Conservation (phyloP, 2,113 vertebrate genomes). For the Nycticryphes semicollaris region DNA sequence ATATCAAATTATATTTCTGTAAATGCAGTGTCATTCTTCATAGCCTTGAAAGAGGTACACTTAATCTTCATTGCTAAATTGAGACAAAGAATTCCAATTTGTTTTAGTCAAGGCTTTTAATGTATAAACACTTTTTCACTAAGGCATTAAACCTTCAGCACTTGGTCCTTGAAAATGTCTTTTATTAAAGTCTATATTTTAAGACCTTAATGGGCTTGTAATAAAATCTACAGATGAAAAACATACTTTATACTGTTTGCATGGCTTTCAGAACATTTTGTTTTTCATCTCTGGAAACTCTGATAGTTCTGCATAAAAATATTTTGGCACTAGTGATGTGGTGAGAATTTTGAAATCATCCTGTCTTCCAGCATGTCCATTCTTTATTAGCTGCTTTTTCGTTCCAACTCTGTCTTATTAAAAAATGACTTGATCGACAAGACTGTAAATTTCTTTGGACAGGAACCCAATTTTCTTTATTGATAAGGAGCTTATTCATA, state of each 20-base stretch:
- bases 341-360: conserved; percentile 2
- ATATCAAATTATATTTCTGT: conserved; percentile 4
- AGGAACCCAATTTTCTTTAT: neutral
- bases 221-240: neutral
- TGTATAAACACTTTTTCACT: conserved; percentile 5
- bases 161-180: neutral
- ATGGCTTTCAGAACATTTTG: conserved; percentile 23
- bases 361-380: neutral
- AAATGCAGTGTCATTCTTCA: neutral
- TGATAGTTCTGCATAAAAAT: conserved; percentile 4
- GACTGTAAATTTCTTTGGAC: neutral
- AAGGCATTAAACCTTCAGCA: neutral
- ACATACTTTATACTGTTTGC: neutral
- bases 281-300: conserved; percentile 2
- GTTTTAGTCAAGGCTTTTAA: conserved; percentile 42
- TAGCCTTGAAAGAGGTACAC: neutral
- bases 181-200: neutral
- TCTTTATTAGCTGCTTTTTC: conserved; percentile 1
- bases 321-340: neutral
- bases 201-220: neutral
- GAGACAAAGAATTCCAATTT: conserved; percentile 7
- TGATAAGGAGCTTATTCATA: neutral
- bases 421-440: neutral
- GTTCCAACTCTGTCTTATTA: neutral
- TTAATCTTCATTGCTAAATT: conserved; percentile 1